Evolutionary conservation across 2,113 vertebrate species (phyloP), one percentile per base, ranked within the genome.

Genomic region (Tichodroma muraria): DNA sequence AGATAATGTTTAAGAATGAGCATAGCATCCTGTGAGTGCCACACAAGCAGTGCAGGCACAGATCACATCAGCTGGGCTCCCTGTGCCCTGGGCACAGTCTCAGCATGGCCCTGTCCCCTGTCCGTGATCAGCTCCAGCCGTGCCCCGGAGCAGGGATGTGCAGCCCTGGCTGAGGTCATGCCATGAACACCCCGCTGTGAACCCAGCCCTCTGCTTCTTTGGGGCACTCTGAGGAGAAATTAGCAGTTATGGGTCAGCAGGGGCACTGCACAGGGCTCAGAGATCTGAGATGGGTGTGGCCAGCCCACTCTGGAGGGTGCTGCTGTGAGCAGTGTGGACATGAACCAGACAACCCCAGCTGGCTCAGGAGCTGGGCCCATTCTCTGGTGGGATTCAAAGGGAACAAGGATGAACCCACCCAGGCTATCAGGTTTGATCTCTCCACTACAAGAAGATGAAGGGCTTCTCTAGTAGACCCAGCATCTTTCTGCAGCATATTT

Each of bases 101-200:
- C 59, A 49, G 40, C 47, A 25, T 6, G 11, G 45, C 31, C 49
- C 60, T 63, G n/a, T 30, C 80, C 40, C 40, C 40, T 85, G 27
- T 52, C 45, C 21, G 6, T 15, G 52, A 4, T 8, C 17, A 10
- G 0, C 2, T 63, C 35, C 40, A 6, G 13, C 4, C 0, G 0
- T 13, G 31, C 35, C 28, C 33, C 2, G 8, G 9, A n/a, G 64
- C 0, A 0, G 40, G 56, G 75, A 52, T 1, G 2, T 2, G 7
- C n/a, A 45, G 4, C 37, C 71, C 30, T 19, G 63, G 13, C 42
- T 57, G 80, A 82, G 0, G 1, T 15, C 13, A 17, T 3, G 10
- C 33, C 60, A 13, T 4, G 37, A 25, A 45, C 71, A 25, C 17
- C 57, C 16, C 8, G 1, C 35, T 42, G 71, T 42, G 71, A 76